Percentiles rank a stretch among this genome's conserved stretches.
Conservation (phyloP, 2,113 vertebrate genomes). For the Eudyptes chrysolophus region DNA sequence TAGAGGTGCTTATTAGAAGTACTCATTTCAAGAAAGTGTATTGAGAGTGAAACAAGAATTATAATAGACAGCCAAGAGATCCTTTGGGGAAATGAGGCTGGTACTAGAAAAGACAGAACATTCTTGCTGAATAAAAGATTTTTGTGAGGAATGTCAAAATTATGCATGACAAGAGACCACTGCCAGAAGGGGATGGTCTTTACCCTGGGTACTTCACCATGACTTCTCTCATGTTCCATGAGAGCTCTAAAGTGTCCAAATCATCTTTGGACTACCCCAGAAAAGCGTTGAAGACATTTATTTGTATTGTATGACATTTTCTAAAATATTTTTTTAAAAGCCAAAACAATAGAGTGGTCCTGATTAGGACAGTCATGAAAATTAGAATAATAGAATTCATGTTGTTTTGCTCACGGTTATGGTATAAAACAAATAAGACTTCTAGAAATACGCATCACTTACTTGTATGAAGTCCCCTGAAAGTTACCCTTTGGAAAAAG, state of each 20-base stretch:
- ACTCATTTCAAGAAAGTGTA: constrained; percentile 7
- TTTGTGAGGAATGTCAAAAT: neutral
- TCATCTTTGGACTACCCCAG: neutral
- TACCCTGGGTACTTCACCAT: neutral
- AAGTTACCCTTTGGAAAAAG: neutral
- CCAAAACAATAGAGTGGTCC: neutral
- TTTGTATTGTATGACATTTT: neutral
- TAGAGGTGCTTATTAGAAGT: constrained; percentile 38
- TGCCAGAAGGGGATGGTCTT: neutral
- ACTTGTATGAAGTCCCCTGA: neutral
- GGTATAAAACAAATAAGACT: neutral
- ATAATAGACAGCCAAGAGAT: neutral
- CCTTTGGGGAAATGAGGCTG: neutral
- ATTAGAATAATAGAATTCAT: neutral
- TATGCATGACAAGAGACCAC: neutral
- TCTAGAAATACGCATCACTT: neutral
- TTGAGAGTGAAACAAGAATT: constrained; percentile 36
- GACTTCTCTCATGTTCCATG: neutral
- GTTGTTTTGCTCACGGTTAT: neutral
- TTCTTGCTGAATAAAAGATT: neutral
- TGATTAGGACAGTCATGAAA: neutral
- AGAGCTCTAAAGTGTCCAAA: neutral
- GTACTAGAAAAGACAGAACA: neutral
- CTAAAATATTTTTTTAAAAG: neutral
- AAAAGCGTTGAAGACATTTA: neutral